Evolutionary conservation across 2,888 invertebrate species (phyloP), one percentile per base, ranked within the genome.

Genomic region (Epistrophe grossulariae): DNA sequence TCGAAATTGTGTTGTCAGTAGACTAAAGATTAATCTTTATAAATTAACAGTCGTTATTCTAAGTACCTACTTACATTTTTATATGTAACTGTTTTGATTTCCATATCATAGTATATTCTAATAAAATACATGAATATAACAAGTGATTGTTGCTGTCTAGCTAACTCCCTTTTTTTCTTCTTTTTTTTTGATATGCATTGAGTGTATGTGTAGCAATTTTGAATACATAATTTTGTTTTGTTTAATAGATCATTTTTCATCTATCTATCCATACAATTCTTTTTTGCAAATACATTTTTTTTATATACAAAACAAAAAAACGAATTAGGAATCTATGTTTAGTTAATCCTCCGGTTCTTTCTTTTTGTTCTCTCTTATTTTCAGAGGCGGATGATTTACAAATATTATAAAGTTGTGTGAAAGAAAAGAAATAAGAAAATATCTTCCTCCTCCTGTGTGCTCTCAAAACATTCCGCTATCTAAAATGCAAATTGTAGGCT

Each of bases 351-450:
- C 83, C 87, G 87, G 87, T 87, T 79, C 74, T 87, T 87, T 87
- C 87, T 87, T 87, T 87, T 87, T 87, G 87, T 83, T 87, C 87
- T 87, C 83, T 87, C 87, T 83, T 87, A 87, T 77, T 87, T 87
- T 83, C 82, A 83, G 82, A 83, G 82, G 79, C 78, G 82, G 87
- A 87, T 87, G 87, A 87, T 87, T 68, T 66, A 72, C 87, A 76
- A 79, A 79, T 60, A 55, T 82, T 74, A 64, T 73, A 77, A 48
- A 83, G 82, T 87, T 83, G 79, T 87, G 83, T 87, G 87, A 87
- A 87, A 68, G 50, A 68, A 68, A 64, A 35, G 35, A 35, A 72
- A 87, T 82, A 87, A 79, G 87, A 87, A 82, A 79, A 79, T 76
- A 73, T 72, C 77, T 74, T 84, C 52, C 62, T 74, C 76, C 85